Evolutionary conservation across 2,797 vertebrate species (phyloP).

Genomic region (Rhadinocentrus ornatus): DNA sequence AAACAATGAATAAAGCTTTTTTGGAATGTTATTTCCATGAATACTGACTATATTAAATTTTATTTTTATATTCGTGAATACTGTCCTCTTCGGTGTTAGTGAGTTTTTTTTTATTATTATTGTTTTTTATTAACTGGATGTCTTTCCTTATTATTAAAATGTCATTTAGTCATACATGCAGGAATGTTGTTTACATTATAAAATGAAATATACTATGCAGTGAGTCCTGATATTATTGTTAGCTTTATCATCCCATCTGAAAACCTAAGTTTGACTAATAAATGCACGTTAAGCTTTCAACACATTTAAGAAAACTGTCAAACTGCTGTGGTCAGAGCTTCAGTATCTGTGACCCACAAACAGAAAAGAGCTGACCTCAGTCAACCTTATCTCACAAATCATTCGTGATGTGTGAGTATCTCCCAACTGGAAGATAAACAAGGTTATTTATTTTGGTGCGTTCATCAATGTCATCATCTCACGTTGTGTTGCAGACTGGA

Average conservation of each 20-base stretch:
- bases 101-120: background rate
- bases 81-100: background rate
- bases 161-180: background rate
- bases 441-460: constrained; percentile 1
- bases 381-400: constrained; percentile 36
- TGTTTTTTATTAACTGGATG: background rate
- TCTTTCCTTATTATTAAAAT: background rate
- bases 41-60: no score
- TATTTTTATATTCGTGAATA: background rate
- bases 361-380: constrained; percentile 24
- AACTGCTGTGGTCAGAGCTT: constrained; percentile 16
- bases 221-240: background rate
- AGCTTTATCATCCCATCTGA: background rate
- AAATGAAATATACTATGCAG: background rate
- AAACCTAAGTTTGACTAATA: background rate
- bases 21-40: background rate
- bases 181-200: background rate
- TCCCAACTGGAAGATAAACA: constrained; percentile 5
- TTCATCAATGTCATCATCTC: constrained; percentile 19
- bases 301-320: constrained; percentile 15
- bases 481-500: constrained; percentile 51
- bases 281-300: background rate
- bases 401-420: constrained; percentile 17
- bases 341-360: constrained; percentile 15
- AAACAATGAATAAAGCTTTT: constrained; percentile 1